Base-by-base conservation (phyloP, 2,113 vertebrate species). In the Macquaria australasica region DNA sequence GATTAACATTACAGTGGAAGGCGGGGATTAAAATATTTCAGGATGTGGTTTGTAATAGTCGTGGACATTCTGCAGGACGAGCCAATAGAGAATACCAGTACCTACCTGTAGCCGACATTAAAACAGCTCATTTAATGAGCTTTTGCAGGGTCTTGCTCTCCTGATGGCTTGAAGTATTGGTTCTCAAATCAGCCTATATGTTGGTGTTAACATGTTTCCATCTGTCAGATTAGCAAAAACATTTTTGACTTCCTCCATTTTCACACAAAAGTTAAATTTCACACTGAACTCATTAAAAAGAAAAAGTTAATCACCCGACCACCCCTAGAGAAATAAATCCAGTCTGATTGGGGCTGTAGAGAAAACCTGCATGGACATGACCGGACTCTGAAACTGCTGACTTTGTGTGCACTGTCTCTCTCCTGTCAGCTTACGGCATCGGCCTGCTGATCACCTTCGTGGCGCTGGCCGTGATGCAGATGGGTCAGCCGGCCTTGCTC, bases 381-480 rank as follows among this genome's bases (percentile, higher is more conserved):
- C 25, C 31, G 6, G 45, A 55, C 53, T 21, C 21, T 43, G 6
- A 39, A 28, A 21, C 9, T 20, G 23, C 3, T 62, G 20, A 76
- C 83, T 21, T 2, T 15, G 43, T 62, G 14, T 45, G 1, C 48
- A 14, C 28, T 0, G 0, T 31, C 58, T 72, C 6, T 59, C 43
- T 48, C 14, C 10, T 21, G 16, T 2, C 91, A 99, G 98, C 97
- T 0, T 99, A 99, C 0, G 97, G 98, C 77, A 92, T 99, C 8
- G 98, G 98, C 80, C 97, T 99, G 77, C 96, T 99, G 48, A 96
- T 99, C 95, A 99, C 98, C 31, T 99, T 99, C 50, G 95, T 99
- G 91, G 98, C 97, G 0, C 95, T 98, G 93, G 98, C 97, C 2
- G 21, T 99, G 91, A 99, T 98, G 98, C 96, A 98, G 96, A 97